phyloP scores from a whole-genome alignment of 2,888 invertebrate genomes.

The Norana najaformis region DNA sequence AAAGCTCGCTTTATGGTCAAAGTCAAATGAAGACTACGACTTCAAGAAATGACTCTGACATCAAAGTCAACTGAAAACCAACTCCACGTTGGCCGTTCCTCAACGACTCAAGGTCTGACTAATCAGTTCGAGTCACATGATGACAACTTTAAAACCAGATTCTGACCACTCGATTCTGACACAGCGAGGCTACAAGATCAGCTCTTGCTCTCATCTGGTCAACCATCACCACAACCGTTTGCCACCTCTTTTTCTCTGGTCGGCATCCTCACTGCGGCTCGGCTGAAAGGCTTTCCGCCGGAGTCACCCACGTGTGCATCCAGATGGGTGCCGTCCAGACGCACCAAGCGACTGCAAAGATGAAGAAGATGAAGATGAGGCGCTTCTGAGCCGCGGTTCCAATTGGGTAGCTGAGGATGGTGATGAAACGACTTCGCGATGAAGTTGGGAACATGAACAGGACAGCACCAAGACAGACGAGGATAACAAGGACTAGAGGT shows the following conservation, averaged over 20 bases:
- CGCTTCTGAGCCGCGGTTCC: constrained; percentile 16
- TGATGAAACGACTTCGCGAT: constrained; percentile 23
- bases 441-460: constrained; percentile 1
- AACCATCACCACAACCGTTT: background rate
- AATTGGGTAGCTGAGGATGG: constrained; percentile 18
- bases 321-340: constrained; percentile 45
- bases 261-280: background rate
- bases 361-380: constrained; percentile 41
- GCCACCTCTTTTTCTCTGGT: background rate
- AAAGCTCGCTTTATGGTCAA: background rate
- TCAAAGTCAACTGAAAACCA: background rate
- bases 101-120: background rate
- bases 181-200: background rate
- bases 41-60: background rate
- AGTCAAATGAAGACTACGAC: background rate
- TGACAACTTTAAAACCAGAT: background rate
- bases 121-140: background rate
- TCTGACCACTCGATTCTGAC: background rate
- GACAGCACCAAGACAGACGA: constrained; percentile 15
- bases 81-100: background rate
- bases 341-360: constrained; percentile 43
- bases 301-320: constrained; percentile 43
- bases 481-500: constrained; percentile 33
- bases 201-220: background rate
- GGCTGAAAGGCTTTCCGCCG: background rate